Conservation (phyloP, 2,888 invertebrate species). For the Tenodera sinensis region DNA sequence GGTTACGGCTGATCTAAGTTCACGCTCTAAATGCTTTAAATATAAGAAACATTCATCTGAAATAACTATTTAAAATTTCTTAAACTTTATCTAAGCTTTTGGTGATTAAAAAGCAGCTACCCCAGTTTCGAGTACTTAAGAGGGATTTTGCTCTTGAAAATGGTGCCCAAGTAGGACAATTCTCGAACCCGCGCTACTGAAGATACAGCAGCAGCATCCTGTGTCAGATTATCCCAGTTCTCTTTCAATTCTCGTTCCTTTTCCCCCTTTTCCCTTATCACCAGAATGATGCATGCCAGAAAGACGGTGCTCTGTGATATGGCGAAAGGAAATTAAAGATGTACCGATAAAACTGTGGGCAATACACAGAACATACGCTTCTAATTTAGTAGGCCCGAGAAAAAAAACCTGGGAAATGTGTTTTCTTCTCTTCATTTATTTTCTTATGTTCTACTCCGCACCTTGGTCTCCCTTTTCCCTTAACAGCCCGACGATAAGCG, state of each 20-base stretch:
- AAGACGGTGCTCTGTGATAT: constrained; percentile 30
- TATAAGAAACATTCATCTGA: too few species aligned
- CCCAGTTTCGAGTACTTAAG: too few species aligned
- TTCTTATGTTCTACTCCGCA: too few species aligned
- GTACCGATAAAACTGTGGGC: constrained; percentile 27
- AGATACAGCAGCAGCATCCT: not conserved
- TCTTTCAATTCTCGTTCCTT: not conserved
- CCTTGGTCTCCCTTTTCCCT: too few species aligned
- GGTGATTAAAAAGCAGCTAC: too few species aligned
- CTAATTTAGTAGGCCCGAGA: not conserved
- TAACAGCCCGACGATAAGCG: too few species aligned
- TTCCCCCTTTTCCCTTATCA: constrained; percentile 7
- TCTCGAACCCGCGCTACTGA: not conserved
- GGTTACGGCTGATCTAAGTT: too few species aligned
- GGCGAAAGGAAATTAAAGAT: constrained; percentile 34
- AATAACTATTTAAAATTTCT: too few species aligned
- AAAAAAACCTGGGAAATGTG: not conserved
- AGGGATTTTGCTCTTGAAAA: too few species aligned
- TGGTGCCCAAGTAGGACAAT: too few species aligned
- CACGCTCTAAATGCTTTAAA: too few species aligned
- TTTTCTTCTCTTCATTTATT: not conserved
- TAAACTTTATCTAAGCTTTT: too few species aligned
- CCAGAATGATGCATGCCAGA: constrained; percentile 29
- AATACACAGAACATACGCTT: constrained; percentile 13
- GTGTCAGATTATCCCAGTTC: not conserved